phyloP scores from a whole-genome alignment of 2,888 invertebrate genomes.

The Lasioglossum marginatum region DNA sequence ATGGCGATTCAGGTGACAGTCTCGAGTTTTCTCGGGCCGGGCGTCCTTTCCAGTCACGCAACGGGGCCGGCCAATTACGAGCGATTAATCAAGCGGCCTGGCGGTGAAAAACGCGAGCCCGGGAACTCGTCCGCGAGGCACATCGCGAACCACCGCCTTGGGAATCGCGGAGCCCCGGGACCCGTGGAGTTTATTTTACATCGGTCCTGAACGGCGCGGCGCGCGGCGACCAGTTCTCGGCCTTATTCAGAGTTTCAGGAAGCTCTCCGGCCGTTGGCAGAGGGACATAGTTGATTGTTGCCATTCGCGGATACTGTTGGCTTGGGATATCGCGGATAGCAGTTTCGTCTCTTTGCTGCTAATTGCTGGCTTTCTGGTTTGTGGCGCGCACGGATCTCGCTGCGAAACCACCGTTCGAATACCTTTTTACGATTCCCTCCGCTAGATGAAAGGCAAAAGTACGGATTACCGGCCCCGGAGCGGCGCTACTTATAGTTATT shows the following conservation, averaged over 20 bases:
- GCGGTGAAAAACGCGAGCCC: conserved; percentile 19
- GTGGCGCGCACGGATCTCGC: not conserved
- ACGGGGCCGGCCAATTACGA: conserved; percentile 60
- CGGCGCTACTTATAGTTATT: conserved; percentile 11
- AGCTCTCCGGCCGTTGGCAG: conserved; percentile 2
- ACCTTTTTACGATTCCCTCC: not conserved
- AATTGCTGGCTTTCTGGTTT: conserved; percentile 4
- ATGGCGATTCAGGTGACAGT: conserved; percentile 31
- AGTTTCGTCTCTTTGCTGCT: not conserved
- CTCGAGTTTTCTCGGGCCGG: conserved; percentile 31
- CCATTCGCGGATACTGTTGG: conserved; percentile 16
- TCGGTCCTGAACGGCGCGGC: not conserved
- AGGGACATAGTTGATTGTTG: conserved; percentile 2
- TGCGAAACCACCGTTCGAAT: not conserved
- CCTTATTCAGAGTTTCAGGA: conserved; percentile 66
- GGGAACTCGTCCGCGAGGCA: conserved; percentile 44
- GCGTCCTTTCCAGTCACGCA: conserved; percentile 52
- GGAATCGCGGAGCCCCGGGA: conserved; percentile 34
- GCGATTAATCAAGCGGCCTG: conserved; percentile 63
- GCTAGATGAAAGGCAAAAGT: not conserved
- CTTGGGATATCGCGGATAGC: conserved; percentile 10
- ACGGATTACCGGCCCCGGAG: conserved; percentile 6
- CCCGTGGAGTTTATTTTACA: conserved; percentile 30
- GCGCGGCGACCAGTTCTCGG: conserved; percentile 36
- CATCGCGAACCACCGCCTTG: conserved; percentile 41